A percentile compares a stretch with the other conserved stretches of the same genome.
These are phyloP conservation scores for Sinosuthora webbiana DNA, from an alignment of 2,113 vertebrate species.

Conservation along the genomic window DNA sequence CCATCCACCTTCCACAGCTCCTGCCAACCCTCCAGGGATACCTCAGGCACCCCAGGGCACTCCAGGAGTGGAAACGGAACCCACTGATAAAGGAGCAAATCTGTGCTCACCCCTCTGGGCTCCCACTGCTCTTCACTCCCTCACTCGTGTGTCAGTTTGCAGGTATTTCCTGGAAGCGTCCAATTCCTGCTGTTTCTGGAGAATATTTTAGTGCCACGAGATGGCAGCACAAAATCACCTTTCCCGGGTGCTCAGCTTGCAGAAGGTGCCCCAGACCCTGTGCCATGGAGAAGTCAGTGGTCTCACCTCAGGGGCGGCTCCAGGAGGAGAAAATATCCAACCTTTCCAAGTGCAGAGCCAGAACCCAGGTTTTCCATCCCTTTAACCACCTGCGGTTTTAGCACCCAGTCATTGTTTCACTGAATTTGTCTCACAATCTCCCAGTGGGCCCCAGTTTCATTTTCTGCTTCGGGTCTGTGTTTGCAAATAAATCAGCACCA, in stretches of 20 bases:
- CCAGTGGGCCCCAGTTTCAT: not conserved
- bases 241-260: rapidly evolving
- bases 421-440: not conserved
- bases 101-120: not conserved
- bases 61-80: not conserved
- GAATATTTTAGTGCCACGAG: not conserved
- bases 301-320: not conserved
- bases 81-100: rapidly evolving
- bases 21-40: not conserved
- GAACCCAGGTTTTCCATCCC: rapidly evolving
- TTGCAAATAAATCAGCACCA: not conserved
- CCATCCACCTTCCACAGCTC: not conserved
- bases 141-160: rapidly evolving
- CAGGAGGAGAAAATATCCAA: not conserved
- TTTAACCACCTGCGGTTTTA: not conserved
- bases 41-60: not conserved
- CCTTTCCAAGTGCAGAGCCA: not conserved
- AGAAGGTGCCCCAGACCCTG: rapidly evolving
- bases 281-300: rapidly evolving
- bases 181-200: rapidly evolving
- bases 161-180: rapidly evolving
- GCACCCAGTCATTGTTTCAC: not conserved
- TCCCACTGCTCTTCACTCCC: not conserved
- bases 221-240: conserved; percentile 39
- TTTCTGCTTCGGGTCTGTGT: not conserved